Evolutionary conservation across 2,113 vertebrate species (phyloP).

Genomic region (Brachyhypopomus gauderio): DNA sequence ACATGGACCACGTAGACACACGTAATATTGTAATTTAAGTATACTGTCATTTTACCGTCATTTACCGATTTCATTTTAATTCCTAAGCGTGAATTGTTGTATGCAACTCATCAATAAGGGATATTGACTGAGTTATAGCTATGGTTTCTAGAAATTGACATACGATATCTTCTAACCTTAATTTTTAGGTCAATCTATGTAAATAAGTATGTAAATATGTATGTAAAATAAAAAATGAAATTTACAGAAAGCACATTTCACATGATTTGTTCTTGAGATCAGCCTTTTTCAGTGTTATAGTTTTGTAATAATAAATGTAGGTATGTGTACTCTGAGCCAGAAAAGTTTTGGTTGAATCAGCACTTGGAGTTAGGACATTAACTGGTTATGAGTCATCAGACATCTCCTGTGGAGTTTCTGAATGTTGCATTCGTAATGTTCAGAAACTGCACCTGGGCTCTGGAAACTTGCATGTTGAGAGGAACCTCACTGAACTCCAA

Average conservation of each 20-base stretch:
- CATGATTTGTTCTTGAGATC: background rate
- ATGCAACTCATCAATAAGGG: background rate
- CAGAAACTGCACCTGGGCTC: background rate
- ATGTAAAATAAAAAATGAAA: background rate
- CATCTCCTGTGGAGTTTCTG: constrained; percentile 25
- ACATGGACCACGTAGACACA: too few species aligned
- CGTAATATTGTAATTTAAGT: background rate
- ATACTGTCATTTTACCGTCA: too few species aligned
- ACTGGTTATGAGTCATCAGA: constrained; percentile 38
- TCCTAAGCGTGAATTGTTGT: background rate
- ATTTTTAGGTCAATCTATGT: background rate
- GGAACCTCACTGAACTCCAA: constrained; percentile 26
- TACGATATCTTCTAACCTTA: background rate
- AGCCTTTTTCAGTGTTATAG: constrained; percentile 29
- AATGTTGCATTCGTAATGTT: constrained; percentile 19
- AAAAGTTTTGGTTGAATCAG: constrained; percentile 46
- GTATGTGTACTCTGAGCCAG: constrained; percentile 40
- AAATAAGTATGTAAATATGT: too few species aligned
- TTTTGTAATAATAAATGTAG: constrained; percentile 29
- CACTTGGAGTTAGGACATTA: constrained; percentile 16
- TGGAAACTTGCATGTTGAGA: background rate
- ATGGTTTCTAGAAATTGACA: background rate
- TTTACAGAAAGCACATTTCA: background rate
- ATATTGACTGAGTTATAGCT: too few species aligned
- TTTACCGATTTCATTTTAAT: background rate